Evolutionary conservation across 1,140 invertebrate species (phyloP).

Genomic region (Melipona quadrifasciata): DNA sequence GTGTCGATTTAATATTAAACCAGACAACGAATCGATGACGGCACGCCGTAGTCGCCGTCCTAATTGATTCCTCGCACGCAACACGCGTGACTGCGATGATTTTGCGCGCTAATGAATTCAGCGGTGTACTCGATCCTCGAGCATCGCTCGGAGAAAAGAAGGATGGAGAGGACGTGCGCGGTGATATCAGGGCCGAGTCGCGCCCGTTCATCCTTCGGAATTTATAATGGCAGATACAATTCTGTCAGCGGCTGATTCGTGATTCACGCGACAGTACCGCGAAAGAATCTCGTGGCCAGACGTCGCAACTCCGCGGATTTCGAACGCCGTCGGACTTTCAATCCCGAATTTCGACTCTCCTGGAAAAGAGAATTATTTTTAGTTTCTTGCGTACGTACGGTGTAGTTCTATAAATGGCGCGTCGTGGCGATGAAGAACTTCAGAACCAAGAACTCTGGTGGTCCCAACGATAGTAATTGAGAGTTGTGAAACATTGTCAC

Average conservation of each 20-base stretch:
- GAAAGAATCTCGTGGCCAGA: neutral
- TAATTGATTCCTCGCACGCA: slow-evolving; percentile 57
- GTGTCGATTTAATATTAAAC: slow-evolving; percentile 73
- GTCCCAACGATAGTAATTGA: no score
- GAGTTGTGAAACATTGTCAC: no score
- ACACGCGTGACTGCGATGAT: slow-evolving; percentile 67
- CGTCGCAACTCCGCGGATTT: neutral
- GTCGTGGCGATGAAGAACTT: no score
- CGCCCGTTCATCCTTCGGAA: slow-evolving; percentile 49
- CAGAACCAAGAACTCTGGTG: no score
- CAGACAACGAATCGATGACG: slow-evolving; percentile 42
- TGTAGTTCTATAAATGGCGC: no score
- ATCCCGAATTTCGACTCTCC: neutral
- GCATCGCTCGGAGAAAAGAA: slow-evolving; percentile 72
- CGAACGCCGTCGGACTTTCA: neutral
- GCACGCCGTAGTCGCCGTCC: slow-evolving; percentile 4
- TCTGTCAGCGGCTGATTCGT: neutral
- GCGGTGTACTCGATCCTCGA: slow-evolving; percentile 65
- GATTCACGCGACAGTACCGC: neutral
- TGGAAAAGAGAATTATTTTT: no score
- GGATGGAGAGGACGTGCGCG: slow-evolving; percentile 28
- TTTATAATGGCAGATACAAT: slow-evolving; percentile 55
- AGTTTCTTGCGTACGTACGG: no score
- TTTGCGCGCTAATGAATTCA: slow-evolving; percentile 73
- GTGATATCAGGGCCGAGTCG: slow-evolving; percentile 50